Conservation (phyloP, 2,113 vertebrate genomes). For the Odocoileus hemionus region DNA sequence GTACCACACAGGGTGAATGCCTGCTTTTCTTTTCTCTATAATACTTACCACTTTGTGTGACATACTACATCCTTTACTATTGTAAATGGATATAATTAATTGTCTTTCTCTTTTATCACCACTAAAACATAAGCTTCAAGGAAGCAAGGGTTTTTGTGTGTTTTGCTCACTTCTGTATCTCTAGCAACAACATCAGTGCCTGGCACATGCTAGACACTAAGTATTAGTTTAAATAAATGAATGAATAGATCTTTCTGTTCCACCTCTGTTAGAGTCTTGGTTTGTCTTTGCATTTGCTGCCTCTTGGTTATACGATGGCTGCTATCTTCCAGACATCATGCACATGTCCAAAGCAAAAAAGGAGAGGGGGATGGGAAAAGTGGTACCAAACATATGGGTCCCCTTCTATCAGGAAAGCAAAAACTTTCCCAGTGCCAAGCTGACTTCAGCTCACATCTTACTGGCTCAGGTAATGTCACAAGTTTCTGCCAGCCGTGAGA, state of each 20-base stretch:
- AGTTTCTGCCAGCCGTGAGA: not conserved
- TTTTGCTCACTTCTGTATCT: not conserved
- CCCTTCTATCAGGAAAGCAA: not conserved
- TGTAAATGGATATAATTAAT: not conserved
- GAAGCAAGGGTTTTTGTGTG: not conserved
- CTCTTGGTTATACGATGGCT: not conserved
- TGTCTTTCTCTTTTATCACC: not conserved
- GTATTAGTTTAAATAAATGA: not conserved
- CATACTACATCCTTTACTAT: not conserved
- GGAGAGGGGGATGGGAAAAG: not conserved
- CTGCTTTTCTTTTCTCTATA: not conserved
- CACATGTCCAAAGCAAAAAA: not conserved
- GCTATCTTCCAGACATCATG: not conserved
- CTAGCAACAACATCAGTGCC: not conserved
- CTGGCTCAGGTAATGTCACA: not conserved
- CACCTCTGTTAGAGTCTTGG: not conserved
- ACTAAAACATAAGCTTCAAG: not conserved
- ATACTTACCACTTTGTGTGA: not conserved
- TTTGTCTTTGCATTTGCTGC: not conserved
- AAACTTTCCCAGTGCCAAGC: not conserved
- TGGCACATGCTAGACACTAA: not conserved
- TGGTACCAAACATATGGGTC: not conserved
- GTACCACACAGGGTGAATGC: rapidly evolving
- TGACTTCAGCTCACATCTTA: not conserved
- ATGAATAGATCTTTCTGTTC: not conserved